Evolutionary conservation across 2,888 invertebrate genomes (phyloP).

Genomic region (Lochmaea crataegi): DNA sequence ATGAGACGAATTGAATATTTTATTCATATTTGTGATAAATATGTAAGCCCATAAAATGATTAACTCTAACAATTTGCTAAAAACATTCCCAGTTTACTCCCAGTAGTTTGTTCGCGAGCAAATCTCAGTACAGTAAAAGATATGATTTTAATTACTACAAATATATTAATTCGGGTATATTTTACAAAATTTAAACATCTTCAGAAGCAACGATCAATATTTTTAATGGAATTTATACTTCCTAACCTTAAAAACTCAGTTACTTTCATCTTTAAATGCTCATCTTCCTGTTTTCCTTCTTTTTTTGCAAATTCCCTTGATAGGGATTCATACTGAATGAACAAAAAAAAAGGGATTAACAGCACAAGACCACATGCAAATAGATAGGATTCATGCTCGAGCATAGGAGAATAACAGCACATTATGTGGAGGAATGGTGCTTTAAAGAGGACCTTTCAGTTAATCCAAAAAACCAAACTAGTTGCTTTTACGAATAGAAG

Average conservation of each 20-base stretch:
- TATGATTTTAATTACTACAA: not conserved
- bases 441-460: too few species aligned
- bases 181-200: slow-evolving; percentile 11
- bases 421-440: too few species aligned
- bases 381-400: too few species aligned
- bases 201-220: not conserved
- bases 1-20: slow-evolving; percentile 2
- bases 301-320: too few species aligned
- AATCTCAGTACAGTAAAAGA: slow-evolving; percentile 20
- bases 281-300: too few species aligned
- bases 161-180: not conserved
- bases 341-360: too few species aligned
- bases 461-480: too few species aligned
- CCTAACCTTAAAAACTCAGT: too few species aligned
- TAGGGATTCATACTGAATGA: too few species aligned
- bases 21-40: slow-evolving; percentile 32
- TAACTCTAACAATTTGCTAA: slow-evolving; percentile 26
- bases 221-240: not conserved
- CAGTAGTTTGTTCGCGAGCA: slow-evolving; percentile 23
- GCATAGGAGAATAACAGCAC: too few species aligned
- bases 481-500: too few species aligned
- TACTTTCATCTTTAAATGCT: not conserved
- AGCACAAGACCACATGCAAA: too few species aligned
- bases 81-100: slow-evolving; percentile 17
- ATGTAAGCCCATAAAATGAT: slow-evolving; percentile 32